These are phyloP conservation scores for Xanthorhoe spadicearia DNA, from an alignment of 2,888 invertebrate genomes.

Conservation along the genomic window DNA sequence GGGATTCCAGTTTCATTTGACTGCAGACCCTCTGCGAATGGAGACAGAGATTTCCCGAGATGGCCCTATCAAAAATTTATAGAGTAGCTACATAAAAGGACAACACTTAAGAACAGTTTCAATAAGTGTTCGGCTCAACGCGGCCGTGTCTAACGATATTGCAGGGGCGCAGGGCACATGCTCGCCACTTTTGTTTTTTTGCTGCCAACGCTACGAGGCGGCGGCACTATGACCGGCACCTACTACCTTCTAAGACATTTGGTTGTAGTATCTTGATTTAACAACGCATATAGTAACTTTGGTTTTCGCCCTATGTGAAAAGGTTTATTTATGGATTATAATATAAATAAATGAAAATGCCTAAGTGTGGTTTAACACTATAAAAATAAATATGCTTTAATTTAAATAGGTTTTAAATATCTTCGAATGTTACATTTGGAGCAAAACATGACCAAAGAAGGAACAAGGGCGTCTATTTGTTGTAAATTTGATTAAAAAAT, in stretches of 20 bases:
- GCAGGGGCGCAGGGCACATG: constrained; percentile 35
- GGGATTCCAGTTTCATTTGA: constrained; percentile 84
- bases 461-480: too few species aligned
- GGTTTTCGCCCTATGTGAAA: background rate
- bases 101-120: constrained; percentile 83
- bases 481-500: too few species aligned
- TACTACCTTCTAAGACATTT: background rate
- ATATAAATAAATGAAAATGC: too few species aligned
- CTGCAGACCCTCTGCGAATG: constrained; percentile 82
- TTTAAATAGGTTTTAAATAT: too few species aligned
- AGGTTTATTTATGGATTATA: background rate
- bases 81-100: constrained; percentile 84
- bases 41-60: constrained; percentile 84
- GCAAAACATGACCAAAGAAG: too few species aligned
- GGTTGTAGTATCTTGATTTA: background rate
- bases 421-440: too few species aligned
- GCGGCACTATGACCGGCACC: background rate
- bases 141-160: constrained; percentile 59
- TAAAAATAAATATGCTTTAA: too few species aligned
- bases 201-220: constrained; percentile 1
- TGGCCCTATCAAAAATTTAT: constrained; percentile 85
- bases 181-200: constrained; percentile 21
- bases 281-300: background rate
- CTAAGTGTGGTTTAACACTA: too few species aligned
- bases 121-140: constrained; percentile 78